Base-by-base conservation (phyloP, 1,140 invertebrate genomes). In the Bombus huntii region DNA sequence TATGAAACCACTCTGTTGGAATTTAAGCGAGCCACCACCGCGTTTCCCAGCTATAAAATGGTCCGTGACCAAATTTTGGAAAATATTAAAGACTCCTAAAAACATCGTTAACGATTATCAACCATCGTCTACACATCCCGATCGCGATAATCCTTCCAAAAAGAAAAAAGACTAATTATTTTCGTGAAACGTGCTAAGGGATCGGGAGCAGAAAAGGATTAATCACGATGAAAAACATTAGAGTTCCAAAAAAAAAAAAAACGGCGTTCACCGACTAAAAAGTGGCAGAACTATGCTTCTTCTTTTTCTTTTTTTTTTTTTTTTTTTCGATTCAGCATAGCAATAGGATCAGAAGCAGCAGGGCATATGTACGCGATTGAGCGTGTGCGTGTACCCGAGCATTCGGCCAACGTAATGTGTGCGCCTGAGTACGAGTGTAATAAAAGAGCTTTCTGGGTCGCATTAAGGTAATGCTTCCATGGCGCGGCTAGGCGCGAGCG, bases 361-460 rank as follows among this genome's bases (percentile, higher is more conserved):
- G 65, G 44, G 72, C 68, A 47, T 53, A 71, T 85, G 22, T n/a
- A 47, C 62, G 76, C 73, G 65, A 42, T 22, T 22, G 34, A 9
- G 66, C 81, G 53, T 72, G 77, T 76, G 73, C 74, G 75, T 89
- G 72, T 62, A 72, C 31, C 53, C 34, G 18, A 28, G 57, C 59
- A 81, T 81, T 85, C 83, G 71, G n/a, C 10, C 79, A 59, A 37
- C 72, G 66, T 85, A 81, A 85, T 85, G 75, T 83, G 85, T 74
- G 83, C 87, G 86, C 82, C 76, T n/a, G 66, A 84, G 81, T 80
- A 74, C 86, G 39, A 74, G 77, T 87, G 89, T 92, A 93, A 93
- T 93, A 94, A 95, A 94, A 94, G 93, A 92, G 93, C 90, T 94
- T 95, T 94, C 92, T 93, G 89, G 93, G 93, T 93, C 91, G 92